Conservation (phyloP, 2,113 vertebrate species). For the Pangasianodon hypophthalmus region DNA sequence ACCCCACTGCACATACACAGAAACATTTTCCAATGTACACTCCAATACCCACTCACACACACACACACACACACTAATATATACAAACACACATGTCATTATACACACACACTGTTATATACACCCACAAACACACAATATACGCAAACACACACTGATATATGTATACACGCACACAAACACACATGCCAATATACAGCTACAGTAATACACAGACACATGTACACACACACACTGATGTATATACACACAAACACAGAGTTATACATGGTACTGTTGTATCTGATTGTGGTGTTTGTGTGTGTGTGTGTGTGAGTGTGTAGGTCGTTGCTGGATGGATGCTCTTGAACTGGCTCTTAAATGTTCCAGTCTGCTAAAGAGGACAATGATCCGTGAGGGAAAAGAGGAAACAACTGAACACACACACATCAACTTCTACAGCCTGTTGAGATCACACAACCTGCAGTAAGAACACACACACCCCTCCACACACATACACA, state of each 20-base stretch:
- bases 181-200: neutral
- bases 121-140: too few species aligned
- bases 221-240: neutral
- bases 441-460: slow-evolving; percentile 90
- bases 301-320: slow-evolving; percentile 32
- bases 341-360: slow-evolving; percentile 96
- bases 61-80: neutral
- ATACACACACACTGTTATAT: too few species aligned
- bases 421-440: slow-evolving; percentile 90
- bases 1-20: neutral
- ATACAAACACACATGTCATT: too few species aligned
- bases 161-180: neutral
- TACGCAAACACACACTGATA: too few species aligned
- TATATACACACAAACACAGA: neutral
- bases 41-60: neutral
- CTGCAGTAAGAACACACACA: slow-evolving; percentile 80
- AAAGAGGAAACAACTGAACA: slow-evolving; percentile 93
- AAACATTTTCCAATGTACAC: neutral
- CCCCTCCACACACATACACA: neutral
- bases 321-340: slow-evolving; percentile 99
- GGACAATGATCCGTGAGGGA: slow-evolving; percentile 97
- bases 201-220: neutral
- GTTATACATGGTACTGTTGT: neutral
- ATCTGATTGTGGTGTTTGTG: too few species aligned
- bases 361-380: slow-evolving; percentile 93